These are phyloP conservation scores for Teleogryllus occipitalis DNA, from an alignment of 1,140 invertebrate species.

Conservation along the genomic window DNA sequence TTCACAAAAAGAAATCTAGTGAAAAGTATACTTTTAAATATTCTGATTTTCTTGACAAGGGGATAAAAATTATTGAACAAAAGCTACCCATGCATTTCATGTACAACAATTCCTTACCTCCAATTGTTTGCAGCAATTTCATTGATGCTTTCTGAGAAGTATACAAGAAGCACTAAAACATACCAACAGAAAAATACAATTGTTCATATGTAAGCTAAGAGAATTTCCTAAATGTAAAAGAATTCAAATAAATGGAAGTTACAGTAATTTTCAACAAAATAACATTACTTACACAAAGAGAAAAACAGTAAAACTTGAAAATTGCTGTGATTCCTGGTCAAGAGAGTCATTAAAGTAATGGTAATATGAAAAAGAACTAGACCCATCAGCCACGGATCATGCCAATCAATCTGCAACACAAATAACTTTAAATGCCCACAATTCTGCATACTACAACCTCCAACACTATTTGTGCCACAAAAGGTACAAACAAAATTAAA, in stretches of 20 bases:
- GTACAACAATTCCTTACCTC: slow-evolving; percentile 41
- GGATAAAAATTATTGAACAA: too few species aligned
- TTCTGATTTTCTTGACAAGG: too few species aligned
- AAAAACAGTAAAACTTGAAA: slow-evolving; percentile 72
- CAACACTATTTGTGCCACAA: too few species aligned
- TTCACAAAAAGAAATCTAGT: too few species aligned
- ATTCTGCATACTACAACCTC: not conserved
- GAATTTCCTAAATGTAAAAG: not conserved
- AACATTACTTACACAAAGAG: slow-evolving; percentile 9
- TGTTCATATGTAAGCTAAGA: not conserved
- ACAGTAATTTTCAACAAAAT: not conserved
- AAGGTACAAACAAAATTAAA: too few species aligned
- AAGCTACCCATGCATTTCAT: not conserved
- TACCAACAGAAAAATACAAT: not conserved
- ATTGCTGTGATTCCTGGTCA: slow-evolving; percentile 76
- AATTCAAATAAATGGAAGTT: not conserved
- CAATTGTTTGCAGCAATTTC: slow-evolving; percentile 76
- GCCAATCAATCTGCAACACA: slow-evolving; percentile 69
- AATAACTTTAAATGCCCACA: not conserved
- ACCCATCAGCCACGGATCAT: slow-evolving; percentile 74
- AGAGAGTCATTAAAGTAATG: slow-evolving; percentile 65
- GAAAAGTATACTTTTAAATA: too few species aligned
- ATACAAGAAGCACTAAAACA: slow-evolving; percentile 68
- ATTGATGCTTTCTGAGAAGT: slow-evolving; percentile 82
- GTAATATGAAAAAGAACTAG: slow-evolving; percentile 65